Percentiles rank a stretch among this genome's conserved stretches.
phyloP scores from a whole-genome alignment of 2,113 vertebrate genomes.

The Chitala chitala region DNA sequence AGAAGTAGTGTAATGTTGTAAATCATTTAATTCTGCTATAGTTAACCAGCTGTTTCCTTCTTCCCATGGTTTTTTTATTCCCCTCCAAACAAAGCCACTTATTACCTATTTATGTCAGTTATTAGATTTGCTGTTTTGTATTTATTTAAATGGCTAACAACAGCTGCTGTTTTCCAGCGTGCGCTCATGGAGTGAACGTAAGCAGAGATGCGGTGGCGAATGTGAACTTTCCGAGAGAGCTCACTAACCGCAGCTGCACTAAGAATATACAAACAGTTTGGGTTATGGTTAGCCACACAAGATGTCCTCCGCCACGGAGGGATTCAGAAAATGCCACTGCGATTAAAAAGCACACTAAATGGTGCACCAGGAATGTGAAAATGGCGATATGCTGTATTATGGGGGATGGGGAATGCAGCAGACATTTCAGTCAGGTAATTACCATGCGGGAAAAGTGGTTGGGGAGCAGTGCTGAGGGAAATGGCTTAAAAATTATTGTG shows the following conservation, averaged over 20 bases:
- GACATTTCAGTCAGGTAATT: slow-evolving; percentile 32
- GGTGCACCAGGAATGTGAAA: slow-evolving; percentile 42
- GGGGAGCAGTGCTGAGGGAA: slow-evolving; percentile 8
- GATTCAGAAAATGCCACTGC: slow-evolving; percentile 13
- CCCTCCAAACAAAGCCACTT: too few relatives aligned
- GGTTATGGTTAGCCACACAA: slow-evolving; percentile 37
- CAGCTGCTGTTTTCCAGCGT: too few relatives aligned
- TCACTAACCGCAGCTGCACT: slow-evolving; percentile 16
- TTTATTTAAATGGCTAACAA: too few relatives aligned
- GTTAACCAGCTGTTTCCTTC: too few relatives aligned
- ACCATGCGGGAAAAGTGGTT: slow-evolving; percentile 26
- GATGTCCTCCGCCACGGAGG: slow-evolving; percentile 18
- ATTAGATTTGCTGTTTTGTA: too few relatives aligned
- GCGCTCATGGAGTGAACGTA: too few relatives aligned
- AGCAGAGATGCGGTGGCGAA: neutral
- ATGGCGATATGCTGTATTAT: slow-evolving; percentile 39
- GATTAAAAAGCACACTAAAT: slow-evolving; percentile 46
- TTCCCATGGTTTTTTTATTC: too few relatives aligned
- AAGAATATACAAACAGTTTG: neutral
- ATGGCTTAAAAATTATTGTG: slow-evolving; percentile 28
- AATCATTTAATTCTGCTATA: too few relatives aligned
- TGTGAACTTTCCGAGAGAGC: neutral
- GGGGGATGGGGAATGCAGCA: slow-evolving; percentile 29
- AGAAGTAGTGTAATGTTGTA: too few relatives aligned
- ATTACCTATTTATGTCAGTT: too few relatives aligned